Base-by-base conservation (phyloP, 1,140 invertebrate species). In the Ceratosolen fusciceps region DNA sequence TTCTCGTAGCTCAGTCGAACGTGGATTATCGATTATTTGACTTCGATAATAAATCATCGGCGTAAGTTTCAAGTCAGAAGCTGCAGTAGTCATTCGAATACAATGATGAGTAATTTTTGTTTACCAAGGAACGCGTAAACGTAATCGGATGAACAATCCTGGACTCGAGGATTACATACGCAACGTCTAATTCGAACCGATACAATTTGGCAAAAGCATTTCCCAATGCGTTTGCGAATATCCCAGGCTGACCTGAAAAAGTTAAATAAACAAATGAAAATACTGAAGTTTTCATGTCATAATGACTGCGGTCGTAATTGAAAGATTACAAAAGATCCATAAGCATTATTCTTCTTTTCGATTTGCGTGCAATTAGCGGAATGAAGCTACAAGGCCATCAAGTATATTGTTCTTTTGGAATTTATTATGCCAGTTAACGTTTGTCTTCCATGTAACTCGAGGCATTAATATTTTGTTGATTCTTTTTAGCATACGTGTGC, bases 181-280 rank as follows among this genome's bases (percentile, higher is more conserved):
- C 58, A 34, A 29, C 58, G 34, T 62, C 58, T 62, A 62, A 62
- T 62, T 62, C 16, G 34, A n/a, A n/a, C n/a, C n/a, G n/a, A n/a
- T n/a, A 62, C 26, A 62, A 62, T 19, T 62, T 29, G 34, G 31
- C 14, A 26, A 31, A 10, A 31, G 19, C 3, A 34, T 62, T 62
- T 12, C 58, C 24, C 58, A 62, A 62, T 62, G 1, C 34, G 34
- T 62, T 62, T 62, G 58, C 26, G n/a, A n/a, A n/a, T n/a, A 62
- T 62, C 34, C 34, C 16, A 62, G 31, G 14, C 12, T 34, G 58
- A 62, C 31, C 58, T 62, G 34, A n/a, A 58, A 62, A 62, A 62
- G 58, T 62, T 34, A 16, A 62, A 62, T 62, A 62, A 62, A 62
- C 34, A 60, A 29, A 62, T 34, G 31, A 3, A 34, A 19, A 16